Evolutionary conservation across 2,797 vertebrate species (phyloP), one percentile per base, ranked within the genome.

Genomic region (Gymnocypris eckloni): DNA sequence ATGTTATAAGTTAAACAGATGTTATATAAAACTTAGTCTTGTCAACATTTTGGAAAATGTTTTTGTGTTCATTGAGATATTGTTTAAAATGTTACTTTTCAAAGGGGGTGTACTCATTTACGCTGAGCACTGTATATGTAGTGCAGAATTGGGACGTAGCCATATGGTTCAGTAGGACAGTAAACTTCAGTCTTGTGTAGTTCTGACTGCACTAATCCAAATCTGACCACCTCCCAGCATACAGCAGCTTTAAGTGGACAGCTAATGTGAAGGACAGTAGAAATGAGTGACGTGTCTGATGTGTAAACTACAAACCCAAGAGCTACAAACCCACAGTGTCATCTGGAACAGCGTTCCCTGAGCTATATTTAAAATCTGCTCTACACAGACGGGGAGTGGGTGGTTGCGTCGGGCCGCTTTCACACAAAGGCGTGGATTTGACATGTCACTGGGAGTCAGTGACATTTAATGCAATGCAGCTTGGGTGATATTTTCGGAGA

Each of bases 341-440:
- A 80, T 70, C 39, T 79, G 59, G 90, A 89, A 70, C 79, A 89
- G 85, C 70, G 86, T 87, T 86, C 87, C 72, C 56, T 43, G 43
- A 50, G 83, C 88, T 88, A 79, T 87, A 86, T 92, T 92, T 89
- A 76, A 80, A 86, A 81, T 45, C 77, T 75, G 88, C 88, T 87
- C 91, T 86, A 76, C 78, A 88, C 86, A 83, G 90, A 56, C 45
- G 61, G 78, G 54, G 90, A 90, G 79, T 90, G 89, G 91, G 90
- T 91, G 90, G 90, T 88, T 87, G 90, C 81, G 89, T 90, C 3
- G n/a, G 70, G 84, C 28, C 18, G 37, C 33, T 43, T 91, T 92
- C 90, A 89, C 89, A 90, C 77, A 72, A 85, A 85, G 86, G 78
- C 66, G 83, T 28, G 86, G 87, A 82, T 89, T 82, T 88, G 88